Conservation (phyloP, 2,888 invertebrate species). For the Nipponacmea schrenckii region DNA sequence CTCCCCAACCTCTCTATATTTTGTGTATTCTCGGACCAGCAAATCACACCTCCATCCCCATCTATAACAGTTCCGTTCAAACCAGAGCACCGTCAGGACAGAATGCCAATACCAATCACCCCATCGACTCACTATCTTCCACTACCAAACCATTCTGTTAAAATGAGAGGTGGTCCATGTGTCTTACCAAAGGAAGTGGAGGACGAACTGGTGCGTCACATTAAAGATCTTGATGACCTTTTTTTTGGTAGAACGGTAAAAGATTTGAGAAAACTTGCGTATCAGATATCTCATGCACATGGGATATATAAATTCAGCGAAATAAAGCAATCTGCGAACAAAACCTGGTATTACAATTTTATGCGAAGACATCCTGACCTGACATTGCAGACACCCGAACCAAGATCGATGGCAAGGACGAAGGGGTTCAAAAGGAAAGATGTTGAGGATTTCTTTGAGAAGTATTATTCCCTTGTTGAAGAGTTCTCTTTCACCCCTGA, state of each 20-base stretch:
- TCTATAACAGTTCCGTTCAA: no score
- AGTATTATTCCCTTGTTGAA: constrained; percentile 28
- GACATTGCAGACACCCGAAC: constrained; percentile 22
- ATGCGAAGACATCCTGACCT: no score
- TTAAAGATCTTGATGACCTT: background rate
- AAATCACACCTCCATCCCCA: no score
- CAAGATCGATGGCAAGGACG: constrained; percentile 29
- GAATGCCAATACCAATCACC: no score
- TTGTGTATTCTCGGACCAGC: no score
- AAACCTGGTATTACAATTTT: constrained; percentile 29
- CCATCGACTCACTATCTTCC: no score
- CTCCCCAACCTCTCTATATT: no score
- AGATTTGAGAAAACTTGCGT: constrained; percentile 2
- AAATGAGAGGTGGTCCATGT: background rate
- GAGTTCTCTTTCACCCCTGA: constrained; percentile 17
- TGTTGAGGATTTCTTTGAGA: constrained; percentile 27
- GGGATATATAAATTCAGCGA: constrained; percentile 14
- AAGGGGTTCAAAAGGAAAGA: constrained; percentile 32
- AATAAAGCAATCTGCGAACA: constrained; percentile 16
- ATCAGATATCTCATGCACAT: constrained; percentile 18
- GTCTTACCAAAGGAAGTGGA: background rate
- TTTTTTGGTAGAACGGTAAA: background rate
- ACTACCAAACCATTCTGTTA: no score
- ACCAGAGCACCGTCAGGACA: no score
- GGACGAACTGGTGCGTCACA: background rate